phyloP scores from a whole-genome alignment of 2,797 vertebrate species.

The Schizothorax lantsangensis region DNA sequence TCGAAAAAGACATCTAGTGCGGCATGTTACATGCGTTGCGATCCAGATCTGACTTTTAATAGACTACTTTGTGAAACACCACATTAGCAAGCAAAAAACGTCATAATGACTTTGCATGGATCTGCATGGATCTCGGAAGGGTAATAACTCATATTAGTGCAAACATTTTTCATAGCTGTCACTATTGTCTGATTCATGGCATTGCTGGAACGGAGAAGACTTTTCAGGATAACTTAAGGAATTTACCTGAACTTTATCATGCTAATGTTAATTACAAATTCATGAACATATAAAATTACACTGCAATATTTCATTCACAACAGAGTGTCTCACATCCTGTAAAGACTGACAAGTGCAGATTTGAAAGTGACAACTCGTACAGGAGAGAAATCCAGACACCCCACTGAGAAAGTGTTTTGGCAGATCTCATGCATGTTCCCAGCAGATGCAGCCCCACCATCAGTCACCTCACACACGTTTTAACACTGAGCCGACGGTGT shows the following conservation, averaged over 20 bases:
- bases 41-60: neutral
- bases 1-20: neutral
- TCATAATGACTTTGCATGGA: neutral
- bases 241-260: neutral
- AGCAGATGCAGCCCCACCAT: conserved; percentile 25
- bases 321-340: neutral
- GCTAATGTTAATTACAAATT: neutral
- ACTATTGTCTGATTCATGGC: neutral
- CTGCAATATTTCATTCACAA: neutral
- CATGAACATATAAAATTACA: neutral
- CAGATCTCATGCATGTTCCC: conserved; percentile 6
- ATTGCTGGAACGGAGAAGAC: neutral
- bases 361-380: conserved; percentile 11
- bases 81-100: neutral
- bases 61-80: neutral
- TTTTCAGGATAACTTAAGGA: neutral
- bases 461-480: conserved; percentile 34
- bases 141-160: neutral
- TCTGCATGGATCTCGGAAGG: neutral
- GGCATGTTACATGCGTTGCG: neutral
- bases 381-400: conserved; percentile 15
- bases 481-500: conserved; percentile 25
- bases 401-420: conserved; percentile 28
- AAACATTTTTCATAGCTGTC: neutral
- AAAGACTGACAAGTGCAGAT: conserved; percentile 6